These are phyloP conservation scores for Sebastes trivittatus DNA, from an alignment of 2,797 vertebrate species.

Conservation along the genomic window DNA sequence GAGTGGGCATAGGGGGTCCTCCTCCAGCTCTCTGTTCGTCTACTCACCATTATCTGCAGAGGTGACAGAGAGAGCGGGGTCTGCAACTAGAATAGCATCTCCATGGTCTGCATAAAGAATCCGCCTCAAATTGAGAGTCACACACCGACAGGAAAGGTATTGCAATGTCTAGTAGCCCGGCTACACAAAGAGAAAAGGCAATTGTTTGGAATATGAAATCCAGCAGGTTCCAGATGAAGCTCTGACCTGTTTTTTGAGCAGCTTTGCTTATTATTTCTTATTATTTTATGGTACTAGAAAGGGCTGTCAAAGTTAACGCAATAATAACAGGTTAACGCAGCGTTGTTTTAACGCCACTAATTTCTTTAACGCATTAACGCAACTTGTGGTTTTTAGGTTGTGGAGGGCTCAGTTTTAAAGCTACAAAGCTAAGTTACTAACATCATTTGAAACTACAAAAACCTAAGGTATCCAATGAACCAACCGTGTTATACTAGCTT, in stretches of 20 bases:
- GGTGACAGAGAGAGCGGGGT: slow-evolving; percentile 78
- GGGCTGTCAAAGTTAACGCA: no score
- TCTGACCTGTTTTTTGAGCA: slow-evolving; percentile 5
- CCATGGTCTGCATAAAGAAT: slow-evolving; percentile 77
- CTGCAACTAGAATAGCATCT: slow-evolving; percentile 79
- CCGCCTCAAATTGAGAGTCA: slow-evolving; percentile 73
- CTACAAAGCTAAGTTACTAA: no score
- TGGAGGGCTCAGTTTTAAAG: no score
- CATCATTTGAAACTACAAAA: no score
- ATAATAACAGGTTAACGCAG: no score
- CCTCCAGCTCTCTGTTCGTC: slow-evolving; percentile 76
- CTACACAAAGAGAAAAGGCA: slow-evolving; percentile 45
- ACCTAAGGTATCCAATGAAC: no score
- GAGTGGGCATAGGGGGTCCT: slow-evolving; percentile 75
- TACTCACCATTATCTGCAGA: slow-evolving; percentile 79
- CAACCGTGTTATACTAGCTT: no score
- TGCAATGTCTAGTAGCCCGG: slow-evolving; percentile 58
- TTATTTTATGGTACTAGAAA: slow-evolving; percentile 5
- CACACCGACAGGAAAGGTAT: slow-evolving; percentile 61
- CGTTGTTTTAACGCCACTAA: no score
- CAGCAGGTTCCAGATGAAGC: slow-evolving; percentile 27
- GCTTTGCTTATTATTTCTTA: slow-evolving; percentile 8
- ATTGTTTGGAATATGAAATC: slow-evolving; percentile 58
- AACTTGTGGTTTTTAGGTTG: no score
- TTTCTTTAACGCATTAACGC: no score